Base-by-base conservation (phyloP, 2,797 vertebrate genomes). In the Brotogeris chrysoptera region DNA sequence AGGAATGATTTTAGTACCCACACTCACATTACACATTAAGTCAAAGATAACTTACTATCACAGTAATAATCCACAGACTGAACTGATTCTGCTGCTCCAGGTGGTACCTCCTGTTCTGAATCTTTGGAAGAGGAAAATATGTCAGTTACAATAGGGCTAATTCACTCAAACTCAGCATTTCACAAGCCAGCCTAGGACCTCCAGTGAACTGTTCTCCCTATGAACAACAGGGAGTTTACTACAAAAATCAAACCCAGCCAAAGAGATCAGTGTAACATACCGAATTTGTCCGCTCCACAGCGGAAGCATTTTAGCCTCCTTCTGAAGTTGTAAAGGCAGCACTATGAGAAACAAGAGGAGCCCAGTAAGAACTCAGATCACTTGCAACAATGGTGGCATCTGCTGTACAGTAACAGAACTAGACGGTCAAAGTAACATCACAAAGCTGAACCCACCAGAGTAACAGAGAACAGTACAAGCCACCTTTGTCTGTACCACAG, bases 301-400 rank as follows among this genome's bases (percentile, higher is more conserved):
- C 99, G 99, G 98, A 99, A 99, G 98, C 99, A 99, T 99, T 99
- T 99, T 98, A 99, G 98, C 98, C 99, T 99, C 98, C 99, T 99
- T 96, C 99, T 99, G 99, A 99, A 99, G 99, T 99, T 99, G 98
- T 99, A 99, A 97, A 99, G 99, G 98, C 99, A 99, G 98, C 99
- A 99, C 99, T 99, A 98, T 52, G 97, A 99, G 59, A 71, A 92
- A 97, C 41, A 96, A 96, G 27, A 96, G 32, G 72, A 49, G 8
- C 19, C 30, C 5, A 34, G 18, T 96, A 80, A 95, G 80, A 81
- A 74, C 53, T 21, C 10, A 0, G 21, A 13, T 43, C 4, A 74
- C 83, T 60, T 53, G 13, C 19, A 57, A n/a, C 17, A 70, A 50
- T 3, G 8, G 10, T 65, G 44, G 11, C 34, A 59, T 53, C 70